phyloP scores from a whole-genome alignment of 2,888 invertebrate species.

The Carabus problematicus region DNA sequence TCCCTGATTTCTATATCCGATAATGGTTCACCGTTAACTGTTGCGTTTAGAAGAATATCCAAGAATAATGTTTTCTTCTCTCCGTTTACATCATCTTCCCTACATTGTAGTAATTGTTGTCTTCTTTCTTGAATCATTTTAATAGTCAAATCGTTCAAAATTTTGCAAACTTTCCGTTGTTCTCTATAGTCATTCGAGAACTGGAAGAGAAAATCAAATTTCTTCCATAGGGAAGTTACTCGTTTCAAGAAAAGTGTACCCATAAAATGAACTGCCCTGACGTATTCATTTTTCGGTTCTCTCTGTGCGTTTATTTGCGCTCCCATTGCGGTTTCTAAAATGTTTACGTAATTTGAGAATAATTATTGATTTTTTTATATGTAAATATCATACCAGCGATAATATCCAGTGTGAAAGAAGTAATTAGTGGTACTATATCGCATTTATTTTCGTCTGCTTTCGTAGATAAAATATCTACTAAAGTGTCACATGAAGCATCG shows the following conservation, averaged over 20 bases:
- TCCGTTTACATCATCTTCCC: conserved; percentile 20
- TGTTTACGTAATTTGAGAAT: neutral
- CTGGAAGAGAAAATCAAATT: conserved; percentile 16
- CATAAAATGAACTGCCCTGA: conserved; percentile 55
- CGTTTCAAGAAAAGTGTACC: neutral
- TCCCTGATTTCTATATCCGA: conserved; percentile 53
- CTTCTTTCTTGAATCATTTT: conserved; percentile 17
- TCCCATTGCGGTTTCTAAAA: conserved; percentile 67
- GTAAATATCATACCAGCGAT: conserved; percentile 15
- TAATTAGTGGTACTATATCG: conserved; percentile 16
- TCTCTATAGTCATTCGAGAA: conserved; percentile 9
- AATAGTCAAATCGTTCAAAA: conserved; percentile 9
- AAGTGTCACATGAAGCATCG: conserved; percentile 14
- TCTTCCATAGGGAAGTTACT: conserved; percentile 11
- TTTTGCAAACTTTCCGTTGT: conserved; percentile 10
- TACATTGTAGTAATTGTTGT: conserved; percentile 7
- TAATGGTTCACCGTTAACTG: conserved; percentile 48
- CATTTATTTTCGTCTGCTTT: conserved; percentile 1
- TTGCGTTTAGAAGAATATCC: conserved; percentile 51
- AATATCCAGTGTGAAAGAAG: conserved; percentile 25
- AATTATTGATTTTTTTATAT: conserved; percentile 6
- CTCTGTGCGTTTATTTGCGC: conserved; percentile 58
- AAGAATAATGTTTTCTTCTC: conserved; percentile 54
- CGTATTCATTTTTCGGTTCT: conserved; percentile 57
- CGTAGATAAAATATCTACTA: conserved; percentile 13